phyloP scores from a whole-genome alignment of 2,113 vertebrate species.

The Catharus fuscescens region DNA sequence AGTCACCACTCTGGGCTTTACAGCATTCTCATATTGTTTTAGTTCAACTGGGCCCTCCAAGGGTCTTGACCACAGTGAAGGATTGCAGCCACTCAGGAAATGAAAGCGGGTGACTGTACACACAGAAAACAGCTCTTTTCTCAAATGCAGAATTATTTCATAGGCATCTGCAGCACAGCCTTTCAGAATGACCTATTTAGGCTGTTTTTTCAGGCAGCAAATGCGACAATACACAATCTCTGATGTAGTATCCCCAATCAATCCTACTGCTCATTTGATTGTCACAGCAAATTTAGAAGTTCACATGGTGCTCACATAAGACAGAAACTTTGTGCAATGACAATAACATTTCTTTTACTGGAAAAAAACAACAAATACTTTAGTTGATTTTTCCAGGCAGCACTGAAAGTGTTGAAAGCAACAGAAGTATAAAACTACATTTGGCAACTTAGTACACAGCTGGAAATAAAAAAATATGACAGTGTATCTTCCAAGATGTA shows the following conservation, averaged over 20 bases:
- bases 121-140: background rate
- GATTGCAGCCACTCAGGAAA: background rate
- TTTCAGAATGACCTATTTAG: background rate
- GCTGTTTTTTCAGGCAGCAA: background rate
- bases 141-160: background rate
- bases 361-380: background rate
- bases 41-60: accelerated
- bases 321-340: background rate
- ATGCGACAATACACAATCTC: background rate
- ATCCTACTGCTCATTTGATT: background rate
- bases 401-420: background rate
- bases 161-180: background rate
- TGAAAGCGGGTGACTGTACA: background rate
- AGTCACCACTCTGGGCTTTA: background rate
- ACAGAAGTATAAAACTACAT: background rate
- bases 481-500: background rate
- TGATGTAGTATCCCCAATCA: background rate
- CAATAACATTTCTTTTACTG: background rate
- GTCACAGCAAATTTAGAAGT: background rate
- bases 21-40: background rate
- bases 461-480: background rate
- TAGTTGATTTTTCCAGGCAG: background rate
- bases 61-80: accelerated
- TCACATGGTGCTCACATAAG: background rate
- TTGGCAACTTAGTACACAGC: background rate